Evolutionary conservation across 2,888 invertebrate species (phyloP).

Genomic region (Autographa gamma): DNA sequence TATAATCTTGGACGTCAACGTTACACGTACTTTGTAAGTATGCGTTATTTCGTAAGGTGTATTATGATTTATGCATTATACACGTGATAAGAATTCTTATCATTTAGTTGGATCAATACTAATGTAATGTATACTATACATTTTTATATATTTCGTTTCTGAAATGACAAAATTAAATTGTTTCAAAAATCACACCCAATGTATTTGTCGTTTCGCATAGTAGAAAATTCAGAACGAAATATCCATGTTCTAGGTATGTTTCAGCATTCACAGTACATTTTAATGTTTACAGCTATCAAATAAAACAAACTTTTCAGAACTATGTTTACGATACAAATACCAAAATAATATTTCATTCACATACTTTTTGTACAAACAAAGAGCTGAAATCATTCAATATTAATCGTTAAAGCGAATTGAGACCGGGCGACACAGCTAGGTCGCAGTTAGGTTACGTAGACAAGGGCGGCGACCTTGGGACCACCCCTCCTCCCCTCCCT

Average conservation of each 20-base stretch:
- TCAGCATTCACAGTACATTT: constrained; percentile 26
- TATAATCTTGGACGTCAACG: background rate
- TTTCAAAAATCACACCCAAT: constrained; percentile 39
- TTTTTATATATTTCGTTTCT: constrained; percentile 9
- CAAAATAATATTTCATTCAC: constrained; percentile 44
- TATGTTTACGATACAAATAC: constrained; percentile 20
- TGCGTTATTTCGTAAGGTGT: background rate
- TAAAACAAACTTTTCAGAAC: constrained; percentile 29
- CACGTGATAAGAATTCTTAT: background rate
- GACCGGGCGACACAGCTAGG: constrained; percentile 80
- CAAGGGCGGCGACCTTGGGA: constrained; percentile 86
- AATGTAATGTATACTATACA: background rate
- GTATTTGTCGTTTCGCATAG: constrained; percentile 31
- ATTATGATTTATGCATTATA: background rate
- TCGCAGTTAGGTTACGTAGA: constrained; percentile 82
- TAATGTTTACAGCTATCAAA: constrained; percentile 38
- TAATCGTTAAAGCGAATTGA: constrained; percentile 75
- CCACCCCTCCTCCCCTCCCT: constrained; percentile 48
- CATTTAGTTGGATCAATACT: background rate
- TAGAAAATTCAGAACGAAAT: constrained; percentile 39
- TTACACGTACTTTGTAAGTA: background rate
- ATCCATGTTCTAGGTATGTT: constrained; percentile 37
- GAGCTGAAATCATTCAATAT: constrained; percentile 71
- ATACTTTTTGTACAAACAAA: constrained; percentile 46
- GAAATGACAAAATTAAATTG: constrained; percentile 22